phyloP scores from a whole-genome alignment of 1,140 invertebrate species.

The Pogonus chalceus region DNA sequence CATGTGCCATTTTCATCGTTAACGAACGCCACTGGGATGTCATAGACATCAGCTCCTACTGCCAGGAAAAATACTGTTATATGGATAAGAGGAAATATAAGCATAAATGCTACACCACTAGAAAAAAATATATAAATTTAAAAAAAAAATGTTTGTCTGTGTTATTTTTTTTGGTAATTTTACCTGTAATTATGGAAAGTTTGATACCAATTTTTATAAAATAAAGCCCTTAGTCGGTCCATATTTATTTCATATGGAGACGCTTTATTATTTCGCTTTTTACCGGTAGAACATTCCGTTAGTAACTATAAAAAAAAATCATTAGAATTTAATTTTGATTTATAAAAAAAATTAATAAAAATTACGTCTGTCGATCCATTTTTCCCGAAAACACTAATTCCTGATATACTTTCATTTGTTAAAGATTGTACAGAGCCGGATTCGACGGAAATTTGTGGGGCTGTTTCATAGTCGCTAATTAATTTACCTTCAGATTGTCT shows the following conservation, averaged over 20 bases:
- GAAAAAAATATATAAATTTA: conserved; percentile 27
- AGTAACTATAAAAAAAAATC: no score
- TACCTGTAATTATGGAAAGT: conserved; percentile 24
- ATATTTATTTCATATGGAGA: conserved; percentile 11
- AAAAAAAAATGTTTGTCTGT: not conserved
- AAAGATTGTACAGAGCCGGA: not conserved
- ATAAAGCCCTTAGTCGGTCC: conserved; percentile 20
- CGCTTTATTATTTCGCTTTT: conserved; percentile 14
- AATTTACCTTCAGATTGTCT: conserved; percentile 42
- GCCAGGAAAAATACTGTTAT: conserved; percentile 69
- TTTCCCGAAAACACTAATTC: not conserved
- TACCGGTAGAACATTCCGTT: no score
- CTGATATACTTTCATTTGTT: not conserved
- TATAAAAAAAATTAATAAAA: not conserved
- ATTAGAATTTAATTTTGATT: not conserved
- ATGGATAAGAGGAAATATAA: conserved; percentile 72
- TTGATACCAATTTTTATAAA: conserved; percentile 28
- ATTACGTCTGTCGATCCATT: conserved; percentile 18
- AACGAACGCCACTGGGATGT: conserved; percentile 61
- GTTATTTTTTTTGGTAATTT: not conserved
- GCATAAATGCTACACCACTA: conserved; percentile 68
- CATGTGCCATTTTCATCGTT: conserved; percentile 54
- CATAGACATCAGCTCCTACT: conserved; percentile 65
- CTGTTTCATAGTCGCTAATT: conserved; percentile 7
- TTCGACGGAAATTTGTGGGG: not conserved